Evolutionary conservation across 1,140 invertebrate genomes (phyloP).

Genomic region (Heliothis subflexa): DNA sequence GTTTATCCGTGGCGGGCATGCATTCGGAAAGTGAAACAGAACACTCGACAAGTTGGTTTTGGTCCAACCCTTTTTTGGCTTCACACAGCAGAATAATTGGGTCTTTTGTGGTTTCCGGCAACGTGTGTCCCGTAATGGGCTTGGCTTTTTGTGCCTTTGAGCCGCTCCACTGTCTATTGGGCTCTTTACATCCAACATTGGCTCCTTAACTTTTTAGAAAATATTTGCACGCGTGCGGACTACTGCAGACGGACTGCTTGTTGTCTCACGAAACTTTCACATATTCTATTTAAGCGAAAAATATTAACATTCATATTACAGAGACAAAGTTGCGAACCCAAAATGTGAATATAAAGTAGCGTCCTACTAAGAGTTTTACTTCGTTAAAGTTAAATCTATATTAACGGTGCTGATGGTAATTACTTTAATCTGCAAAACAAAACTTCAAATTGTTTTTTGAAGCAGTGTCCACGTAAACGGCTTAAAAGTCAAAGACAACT

Average conservation of each 20-base stretch:
- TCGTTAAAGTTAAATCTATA: conserved; percentile 31
- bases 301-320: conserved; percentile 29
- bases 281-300: conserved; percentile 11
- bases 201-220: conserved; percentile 42
- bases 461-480: conserved; percentile 7
- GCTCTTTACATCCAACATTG: conserved; percentile 54
- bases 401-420: conserved; percentile 12
- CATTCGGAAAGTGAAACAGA: conserved; percentile 59
- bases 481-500: not conserved
- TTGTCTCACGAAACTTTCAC: conserved; percentile 13
- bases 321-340: not conserved
- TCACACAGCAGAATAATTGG: conserved; percentile 71
- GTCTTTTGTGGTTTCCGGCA: conserved; percentile 72
- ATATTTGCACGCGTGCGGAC: conserved; percentile 29
- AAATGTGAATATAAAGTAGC: conserved; percentile 24
- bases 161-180: conserved; percentile 52
- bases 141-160: conserved; percentile 67
- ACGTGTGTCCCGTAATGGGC: conserved; percentile 69
- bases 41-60: conserved; percentile 61
- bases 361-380: conserved; percentile 20
- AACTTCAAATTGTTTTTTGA: conserved; percentile 25
- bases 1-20: conserved; percentile 30
- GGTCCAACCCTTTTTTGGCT: conserved; percentile 69
- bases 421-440: conserved; percentile 3
- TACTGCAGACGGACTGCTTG: conserved; percentile 2